These are phyloP conservation scores for Porites australiensis DNA, from an alignment of 64 coral and sea anemone species.

Conservation along the genomic window DNA sequence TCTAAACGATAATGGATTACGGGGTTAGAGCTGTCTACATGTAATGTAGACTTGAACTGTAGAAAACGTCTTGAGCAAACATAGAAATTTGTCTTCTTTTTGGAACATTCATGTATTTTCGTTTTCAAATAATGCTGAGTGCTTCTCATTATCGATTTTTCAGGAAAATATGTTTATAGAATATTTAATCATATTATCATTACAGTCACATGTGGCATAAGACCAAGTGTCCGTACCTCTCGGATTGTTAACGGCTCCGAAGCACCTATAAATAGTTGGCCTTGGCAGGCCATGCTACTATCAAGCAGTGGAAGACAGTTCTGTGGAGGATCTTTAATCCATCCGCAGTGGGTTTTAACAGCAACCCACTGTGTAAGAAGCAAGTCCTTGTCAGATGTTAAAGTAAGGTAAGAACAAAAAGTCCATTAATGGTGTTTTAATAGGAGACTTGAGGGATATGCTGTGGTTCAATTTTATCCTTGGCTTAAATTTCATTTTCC, in stretches of 20 bases:
- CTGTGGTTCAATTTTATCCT: too few relatives aligned
- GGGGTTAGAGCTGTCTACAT: too few relatives aligned
- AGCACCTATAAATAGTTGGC: conserved; percentile 21
- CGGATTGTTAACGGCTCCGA: conserved; percentile 16
- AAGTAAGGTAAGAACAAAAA: not conserved
- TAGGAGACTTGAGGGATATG: too few relatives aligned
- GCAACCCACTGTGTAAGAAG: conserved; percentile 13
- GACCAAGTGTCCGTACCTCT: not conserved
- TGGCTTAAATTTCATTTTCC: too few relatives aligned
- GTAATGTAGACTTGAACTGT: too few relatives aligned
- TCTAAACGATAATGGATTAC: too few relatives aligned
- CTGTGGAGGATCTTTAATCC: conserved; percentile 29
- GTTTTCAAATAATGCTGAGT: too few relatives aligned
- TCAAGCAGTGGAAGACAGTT: not conserved
- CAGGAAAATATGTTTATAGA: too few relatives aligned
- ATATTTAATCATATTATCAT: not conserved
- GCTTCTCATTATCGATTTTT: too few relatives aligned
- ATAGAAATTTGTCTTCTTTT: too few relatives aligned
- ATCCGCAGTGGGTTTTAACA: conserved; percentile 10
- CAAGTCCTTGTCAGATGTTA: not conserved
- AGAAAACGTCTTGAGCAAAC: too few relatives aligned
- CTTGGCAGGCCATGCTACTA: conserved; percentile 36
- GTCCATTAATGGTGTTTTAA: not conserved
- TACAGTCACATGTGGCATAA: not conserved
- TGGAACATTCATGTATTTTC: too few relatives aligned